phyloP scores from a whole-genome alignment of 2,797 vertebrate species.

The Darevskia mixta region DNA sequence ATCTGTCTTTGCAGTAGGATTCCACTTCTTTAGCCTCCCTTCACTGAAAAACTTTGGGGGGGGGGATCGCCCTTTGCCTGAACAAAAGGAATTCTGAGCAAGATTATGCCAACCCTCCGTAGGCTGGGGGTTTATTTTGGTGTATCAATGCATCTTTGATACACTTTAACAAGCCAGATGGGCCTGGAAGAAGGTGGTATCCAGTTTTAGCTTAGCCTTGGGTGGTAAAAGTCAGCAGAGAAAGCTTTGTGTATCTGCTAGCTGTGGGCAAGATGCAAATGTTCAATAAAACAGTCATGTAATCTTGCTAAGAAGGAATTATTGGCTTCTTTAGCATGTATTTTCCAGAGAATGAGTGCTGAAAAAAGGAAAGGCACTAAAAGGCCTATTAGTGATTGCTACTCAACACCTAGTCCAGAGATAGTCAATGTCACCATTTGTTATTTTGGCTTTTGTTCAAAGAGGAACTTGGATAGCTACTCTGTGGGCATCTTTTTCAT shows the following conservation, averaged over 20 bases:
- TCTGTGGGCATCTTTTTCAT: too few relatives aligned
- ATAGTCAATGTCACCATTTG: too few relatives aligned
- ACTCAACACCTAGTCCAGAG: neutral
- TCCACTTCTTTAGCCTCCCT: accelerated
- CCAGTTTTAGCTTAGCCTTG: conserved; percentile 21
- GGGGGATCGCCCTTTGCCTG: conserved; percentile 27
- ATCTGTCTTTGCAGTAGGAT: neutral
- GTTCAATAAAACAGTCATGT: conserved; percentile 12
- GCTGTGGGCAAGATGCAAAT: conserved; percentile 1
- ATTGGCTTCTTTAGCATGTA: conserved; percentile 17
- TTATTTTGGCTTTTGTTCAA: too few relatives aligned
- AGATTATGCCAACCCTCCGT: conserved; percentile 1
- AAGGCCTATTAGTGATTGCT: neutral
- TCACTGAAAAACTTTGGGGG: neutral
- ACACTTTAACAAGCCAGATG: neutral
- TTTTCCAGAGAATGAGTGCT: conserved; percentile 1
- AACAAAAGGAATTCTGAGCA: neutral
- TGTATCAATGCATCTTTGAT: neutral
- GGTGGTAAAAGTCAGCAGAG: conserved; percentile 16
- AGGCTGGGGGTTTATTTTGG: conserved; percentile 36
- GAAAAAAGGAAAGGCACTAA: neutral
- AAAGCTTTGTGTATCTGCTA: conserved; percentile 1
- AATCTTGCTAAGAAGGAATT: conserved; percentile 32
- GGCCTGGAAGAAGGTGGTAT: conserved; percentile 31
- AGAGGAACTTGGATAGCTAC: too few relatives aligned